Evolutionary conservation across 2,797 vertebrate genomes (phyloP).

Genomic region (Coilia nasus): DNA sequence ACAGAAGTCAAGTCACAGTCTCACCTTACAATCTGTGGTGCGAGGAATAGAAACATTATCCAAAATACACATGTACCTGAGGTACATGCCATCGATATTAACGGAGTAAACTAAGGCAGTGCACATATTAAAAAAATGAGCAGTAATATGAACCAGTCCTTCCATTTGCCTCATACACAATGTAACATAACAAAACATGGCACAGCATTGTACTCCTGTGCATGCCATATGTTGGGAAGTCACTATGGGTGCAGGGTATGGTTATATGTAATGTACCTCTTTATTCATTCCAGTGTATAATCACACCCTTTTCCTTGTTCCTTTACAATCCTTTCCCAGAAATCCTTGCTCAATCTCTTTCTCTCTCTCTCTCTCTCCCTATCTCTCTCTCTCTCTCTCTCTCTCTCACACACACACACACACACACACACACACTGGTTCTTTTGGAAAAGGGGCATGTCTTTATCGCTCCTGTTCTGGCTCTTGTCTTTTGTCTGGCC

Average conservation of each 20-base stretch:
- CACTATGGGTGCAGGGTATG: not conserved
- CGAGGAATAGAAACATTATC: not conserved
- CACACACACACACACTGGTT: not conserved
- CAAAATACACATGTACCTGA: not conserved
- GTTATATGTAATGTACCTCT: not conserved
- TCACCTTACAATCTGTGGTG: not conserved
- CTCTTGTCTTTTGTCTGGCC: not conserved
- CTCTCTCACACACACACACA: slow-evolving; percentile 15
- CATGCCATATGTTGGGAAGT: not conserved
- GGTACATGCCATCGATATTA: not conserved
- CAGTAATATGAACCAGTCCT: not conserved
- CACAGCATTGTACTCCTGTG: not conserved
- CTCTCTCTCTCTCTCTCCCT: no score
- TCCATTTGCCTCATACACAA: not conserved
- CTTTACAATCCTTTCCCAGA: not conserved
- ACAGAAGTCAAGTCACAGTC: not conserved
- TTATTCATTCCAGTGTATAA: not conserved
- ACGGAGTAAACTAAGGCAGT: not conserved
- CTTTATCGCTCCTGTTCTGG: slow-evolving; percentile 34
- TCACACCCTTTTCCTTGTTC: not conserved
- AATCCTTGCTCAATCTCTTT: not conserved
- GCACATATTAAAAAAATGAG: not conserved
- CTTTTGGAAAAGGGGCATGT: slow-evolving; percentile 35
- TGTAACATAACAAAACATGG: not conserved
- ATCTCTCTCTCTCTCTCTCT: no score